Percentiles rank a stretch among this genome's conserved stretches.
Evolutionary conservation across 1,140 invertebrate species (phyloP).

Genomic region (Drosophila kikkawai): DNA sequence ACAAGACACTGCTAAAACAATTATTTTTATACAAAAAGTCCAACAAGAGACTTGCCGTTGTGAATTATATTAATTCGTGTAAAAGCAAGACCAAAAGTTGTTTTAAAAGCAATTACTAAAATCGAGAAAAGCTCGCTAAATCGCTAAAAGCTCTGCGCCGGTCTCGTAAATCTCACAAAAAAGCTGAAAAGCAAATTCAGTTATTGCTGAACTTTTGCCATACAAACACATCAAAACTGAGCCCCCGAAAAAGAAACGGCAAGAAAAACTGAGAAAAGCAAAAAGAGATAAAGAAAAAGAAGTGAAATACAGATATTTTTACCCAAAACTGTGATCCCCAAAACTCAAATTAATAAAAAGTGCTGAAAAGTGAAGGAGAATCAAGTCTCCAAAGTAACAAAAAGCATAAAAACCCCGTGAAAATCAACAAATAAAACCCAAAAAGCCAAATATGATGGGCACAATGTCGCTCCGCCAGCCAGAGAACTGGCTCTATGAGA

Average conservation of each 20-base stretch:
- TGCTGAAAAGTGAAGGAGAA: slow-evolving; percentile 29
- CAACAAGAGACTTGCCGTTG: slow-evolving; percentile 52
- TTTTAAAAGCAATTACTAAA: slow-evolving; percentile 18
- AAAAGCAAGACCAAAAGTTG: slow-evolving; percentile 35
- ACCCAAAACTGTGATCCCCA: slow-evolving; percentile 41
- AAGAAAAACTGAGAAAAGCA: slow-evolving; percentile 20
- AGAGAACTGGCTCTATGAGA: slow-evolving; percentile 88
- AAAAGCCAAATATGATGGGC: slow-evolving; percentile 76
- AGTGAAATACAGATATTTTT: slow-evolving; percentile 37
- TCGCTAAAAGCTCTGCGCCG: slow-evolving; percentile 74
- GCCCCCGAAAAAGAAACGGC: slow-evolving; percentile 10
- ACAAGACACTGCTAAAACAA: slow-evolving; percentile 40
- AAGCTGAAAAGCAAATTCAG: slow-evolving; percentile 68
- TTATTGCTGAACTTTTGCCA: slow-evolving; percentile 82
- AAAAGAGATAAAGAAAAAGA: slow-evolving; percentile 12
- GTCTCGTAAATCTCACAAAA: slow-evolving; percentile 70
- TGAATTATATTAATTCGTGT: slow-evolving; percentile 72
- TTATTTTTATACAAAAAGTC: slow-evolving; percentile 49
- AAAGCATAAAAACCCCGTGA: slow-evolving; percentile 22
- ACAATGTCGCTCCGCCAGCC: slow-evolving; percentile 84
- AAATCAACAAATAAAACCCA: slow-evolving; percentile 20
- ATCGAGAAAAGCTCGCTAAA: slow-evolving; percentile 49
- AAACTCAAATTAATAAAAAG: slow-evolving; percentile 20
- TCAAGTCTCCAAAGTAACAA: slow-evolving; percentile 17
- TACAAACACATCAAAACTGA: slow-evolving; percentile 47